Conservation (phyloP, 2,797 vertebrate genomes). For the Megalops cyprinoides region DNA sequence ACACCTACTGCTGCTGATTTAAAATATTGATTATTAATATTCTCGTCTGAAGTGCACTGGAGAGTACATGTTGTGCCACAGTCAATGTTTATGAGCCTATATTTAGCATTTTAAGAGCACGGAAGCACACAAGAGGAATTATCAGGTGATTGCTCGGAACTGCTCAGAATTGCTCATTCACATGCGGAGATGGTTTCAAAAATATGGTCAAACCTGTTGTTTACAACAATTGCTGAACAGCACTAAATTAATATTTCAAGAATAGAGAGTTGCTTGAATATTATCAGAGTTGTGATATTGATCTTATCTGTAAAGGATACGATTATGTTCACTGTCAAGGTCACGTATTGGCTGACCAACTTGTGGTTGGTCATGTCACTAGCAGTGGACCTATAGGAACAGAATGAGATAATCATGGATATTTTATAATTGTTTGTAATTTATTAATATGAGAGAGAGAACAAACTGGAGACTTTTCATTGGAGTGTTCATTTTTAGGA, state of each 20-base stretch:
- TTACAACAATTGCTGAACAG: slow-evolving; percentile 4
- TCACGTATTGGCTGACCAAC: neutral
- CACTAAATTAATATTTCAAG: neutral
- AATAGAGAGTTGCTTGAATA: neutral
- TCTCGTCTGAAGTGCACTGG: slow-evolving; percentile 60
- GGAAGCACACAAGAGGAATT: slow-evolving; percentile 43
- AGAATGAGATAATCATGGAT: neutral
- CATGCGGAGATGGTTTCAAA: neutral
- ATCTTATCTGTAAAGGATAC: slow-evolving; percentile 1
- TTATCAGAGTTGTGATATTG: neutral
- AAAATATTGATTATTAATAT: slow-evolving; percentile 74
- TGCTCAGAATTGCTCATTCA: too few relatives aligned
- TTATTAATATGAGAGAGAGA: neutral
- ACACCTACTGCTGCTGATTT: slow-evolving; percentile 53
- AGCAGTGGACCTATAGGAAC: neutral
- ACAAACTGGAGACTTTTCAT: neutral
- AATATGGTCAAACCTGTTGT: neutral
- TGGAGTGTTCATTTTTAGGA: neutral
- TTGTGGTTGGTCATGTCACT: neutral
- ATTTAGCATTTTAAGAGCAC: slow-evolving; percentile 47
- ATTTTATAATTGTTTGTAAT: neutral
- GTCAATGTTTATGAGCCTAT: slow-evolving; percentile 56
- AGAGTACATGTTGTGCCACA: slow-evolving; percentile 61
- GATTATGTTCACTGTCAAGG: neutral
- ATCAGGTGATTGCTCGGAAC: slow-evolving; percentile 30